Base-by-base conservation (phyloP, 2,113 vertebrate species). In the Fulmarus glacialis region DNA sequence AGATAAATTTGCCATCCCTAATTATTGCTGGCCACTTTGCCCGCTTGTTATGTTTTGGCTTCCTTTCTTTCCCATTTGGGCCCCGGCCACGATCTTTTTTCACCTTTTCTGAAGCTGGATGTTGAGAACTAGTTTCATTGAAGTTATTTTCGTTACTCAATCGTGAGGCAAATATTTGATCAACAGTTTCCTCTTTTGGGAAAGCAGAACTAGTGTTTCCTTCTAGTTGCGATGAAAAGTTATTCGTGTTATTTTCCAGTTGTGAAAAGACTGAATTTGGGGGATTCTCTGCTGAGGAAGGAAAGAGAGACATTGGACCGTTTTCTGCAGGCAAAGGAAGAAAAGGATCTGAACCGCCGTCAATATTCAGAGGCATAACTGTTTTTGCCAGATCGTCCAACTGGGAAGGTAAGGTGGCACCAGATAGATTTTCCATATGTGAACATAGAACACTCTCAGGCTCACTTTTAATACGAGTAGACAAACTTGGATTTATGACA, bases 11-110 rank as follows among this genome's bases (percentile, higher is more conserved):
- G 9, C 99, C 99, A 94, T 99, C 99, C 96, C 98, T 98, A 68
- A 99, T 97, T 90, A 99, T 99, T 56, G 99, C 99, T 63, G 99
- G 99, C 99, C 99, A 99, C 81, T 99, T 99, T 56, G 99, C 98
- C 90, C 99, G 98, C 94, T 97, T 99, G 96, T 98, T 99, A 86
- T 98, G 99, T 93, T 98, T 99, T 59, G 97, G 96, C 67, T 96
- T 98, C 93, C 97, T 99, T 78, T 99, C 98, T 82, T 98, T 98
- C 24, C 96, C 84, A 59, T 99, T 97, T 29, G 97, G 97, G 42
- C 87, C 94, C 48, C 94, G 96, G 24, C 92, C 95, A 60, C 59
- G 93, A 78, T 98, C 97, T 68, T 95, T 98, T 84, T 96, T 97
- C 53, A 60, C 94, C 89, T 98, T 98, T 89, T 97, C 95, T 18